Conservation (phyloP, 2,797 vertebrate species). For the Crocidura indochinensis region DNA sequence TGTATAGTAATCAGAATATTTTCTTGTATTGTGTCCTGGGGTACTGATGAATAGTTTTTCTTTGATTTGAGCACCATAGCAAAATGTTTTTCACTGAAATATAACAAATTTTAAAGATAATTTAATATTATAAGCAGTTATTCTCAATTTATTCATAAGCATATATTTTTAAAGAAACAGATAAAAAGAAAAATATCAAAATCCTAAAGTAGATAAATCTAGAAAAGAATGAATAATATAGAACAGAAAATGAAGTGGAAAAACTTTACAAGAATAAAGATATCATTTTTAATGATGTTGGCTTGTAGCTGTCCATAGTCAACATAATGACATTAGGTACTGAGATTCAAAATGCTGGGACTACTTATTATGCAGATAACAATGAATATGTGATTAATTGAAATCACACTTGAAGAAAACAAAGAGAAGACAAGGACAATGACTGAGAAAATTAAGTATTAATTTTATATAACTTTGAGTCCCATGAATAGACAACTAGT, state of each 20-base stretch:
- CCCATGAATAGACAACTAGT: not conserved
- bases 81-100: conserved; percentile 34
- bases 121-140: not conserved
- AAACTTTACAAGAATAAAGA: conserved; percentile 24
- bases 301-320: conserved; percentile 53
- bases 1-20: conserved; percentile 27
- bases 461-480: conserved; percentile 6
- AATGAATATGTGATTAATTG: conserved; percentile 17
- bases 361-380: conserved; percentile 17
- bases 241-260: not conserved
- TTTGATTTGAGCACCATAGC: conserved; percentile 32
- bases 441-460: conserved; percentile 6
- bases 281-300: conserved; percentile 25
- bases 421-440: not conserved
- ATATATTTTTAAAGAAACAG: conserved; percentile 59
- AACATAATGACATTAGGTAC: conserved; percentile 8
- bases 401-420: conserved; percentile 40
- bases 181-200: not conserved
- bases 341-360: conserved; percentile 19
- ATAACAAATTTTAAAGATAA: conserved; percentile 49
- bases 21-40: conserved; percentile 32
- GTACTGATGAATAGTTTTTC: conserved; percentile 41
- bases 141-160: conserved; percentile 20
- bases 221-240: conserved; percentile 14
- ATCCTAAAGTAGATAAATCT: not conserved